Evolutionary conservation across 2,113 vertebrate genomes (phyloP), one percentile per base, ranked within the genome.

Genomic region (Platanista minor): DNA sequence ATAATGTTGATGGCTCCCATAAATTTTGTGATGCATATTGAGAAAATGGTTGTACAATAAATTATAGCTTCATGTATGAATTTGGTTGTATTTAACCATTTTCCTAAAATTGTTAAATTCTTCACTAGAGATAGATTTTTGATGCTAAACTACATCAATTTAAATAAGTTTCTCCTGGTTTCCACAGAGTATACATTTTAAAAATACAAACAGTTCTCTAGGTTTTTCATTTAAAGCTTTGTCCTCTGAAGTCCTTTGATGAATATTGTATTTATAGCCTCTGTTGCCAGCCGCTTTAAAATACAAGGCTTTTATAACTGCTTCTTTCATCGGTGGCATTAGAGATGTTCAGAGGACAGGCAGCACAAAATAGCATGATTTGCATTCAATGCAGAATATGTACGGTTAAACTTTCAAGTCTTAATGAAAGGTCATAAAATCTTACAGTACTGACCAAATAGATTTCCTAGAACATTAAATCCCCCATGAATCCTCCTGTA

Each of bases 211-310:
- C 75, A 97, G 36, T 82, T 95, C 39, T 89, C 77, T 85, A 57
- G 25, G 25, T 41, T 95, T 96, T 97, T 95, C 46, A 43, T 94
- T 96, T 97, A 92, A 77, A 46, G 10, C 74, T 95, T 95, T 98
- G 94, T 97, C 90, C 97, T 96, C 97, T 95, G 93, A 93, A 98
- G 96, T 91, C 74, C 52, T 98, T 97, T 93, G 97, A 88, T 98
- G 98, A 98, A 97, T 98, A 97, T 96, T 98, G 94, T 98, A 98
- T 98, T 98, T 97, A 98, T 98, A 87, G 96, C 93, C 77, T 90
- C 96, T 98, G 97, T 97, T 95, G 90, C 3, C 64, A 98, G 95
- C 0, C 0, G 33, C 43, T 91, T 96, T 98, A 49, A 98, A 98
- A 95, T 31, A 85, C 95, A 97, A 86, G 29, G 75, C 95, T 92